A percentile compares a stretch with the other conserved stretches of the same genome.
Evolutionary conservation across 2,888 invertebrate genomes (phyloP).

Genomic region (Oscheius onirici): DNA sequence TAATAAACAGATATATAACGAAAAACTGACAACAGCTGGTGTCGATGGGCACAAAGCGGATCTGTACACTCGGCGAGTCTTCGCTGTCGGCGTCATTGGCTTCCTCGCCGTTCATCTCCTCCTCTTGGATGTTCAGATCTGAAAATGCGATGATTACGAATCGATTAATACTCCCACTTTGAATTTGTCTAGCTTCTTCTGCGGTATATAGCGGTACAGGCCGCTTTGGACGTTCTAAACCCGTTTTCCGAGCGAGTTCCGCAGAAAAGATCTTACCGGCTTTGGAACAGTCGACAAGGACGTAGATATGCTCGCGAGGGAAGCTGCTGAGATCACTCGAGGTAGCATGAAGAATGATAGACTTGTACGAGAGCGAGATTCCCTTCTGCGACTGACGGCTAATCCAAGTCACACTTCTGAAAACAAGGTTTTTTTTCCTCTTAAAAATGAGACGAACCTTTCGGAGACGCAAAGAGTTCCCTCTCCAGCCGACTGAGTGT

Average conservation of each 20-base stretch:
- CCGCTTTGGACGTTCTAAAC: slow-evolving; percentile 43
- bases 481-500: slow-evolving; percentile 52
- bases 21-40: slow-evolving; percentile 46
- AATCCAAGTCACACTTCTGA: slow-evolving; percentile 50
- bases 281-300: slow-evolving; percentile 79
- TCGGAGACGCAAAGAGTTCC: slow-evolving; percentile 62
- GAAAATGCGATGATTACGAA: slow-evolving; percentile 25
- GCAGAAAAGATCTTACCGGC: slow-evolving; percentile 44
- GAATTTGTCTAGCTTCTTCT: slow-evolving; percentile 44
- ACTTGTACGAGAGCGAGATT: slow-evolving; percentile 81
- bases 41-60: slow-evolving; percentile 62
- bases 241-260: neutral
- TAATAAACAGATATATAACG: slow-evolving; percentile 5
- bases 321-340: slow-evolving; percentile 79
- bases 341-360: slow-evolving; percentile 82
- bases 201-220: slow-evolving; percentile 44
- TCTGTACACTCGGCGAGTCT: slow-evolving; percentile 45
- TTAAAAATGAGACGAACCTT: slow-evolving; percentile 36
- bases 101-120: slow-evolving; percentile 46
- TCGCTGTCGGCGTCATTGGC: slow-evolving; percentile 51
- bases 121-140: slow-evolving; percentile 51
- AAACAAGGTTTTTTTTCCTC: slow-evolving; percentile 13
- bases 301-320: slow-evolving; percentile 80
- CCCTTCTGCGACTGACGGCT: slow-evolving; percentile 72
- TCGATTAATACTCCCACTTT: slow-evolving; percentile 33